Base-by-base conservation (phyloP, 2,113 vertebrate species). In the Lontra canadensis region DNA sequence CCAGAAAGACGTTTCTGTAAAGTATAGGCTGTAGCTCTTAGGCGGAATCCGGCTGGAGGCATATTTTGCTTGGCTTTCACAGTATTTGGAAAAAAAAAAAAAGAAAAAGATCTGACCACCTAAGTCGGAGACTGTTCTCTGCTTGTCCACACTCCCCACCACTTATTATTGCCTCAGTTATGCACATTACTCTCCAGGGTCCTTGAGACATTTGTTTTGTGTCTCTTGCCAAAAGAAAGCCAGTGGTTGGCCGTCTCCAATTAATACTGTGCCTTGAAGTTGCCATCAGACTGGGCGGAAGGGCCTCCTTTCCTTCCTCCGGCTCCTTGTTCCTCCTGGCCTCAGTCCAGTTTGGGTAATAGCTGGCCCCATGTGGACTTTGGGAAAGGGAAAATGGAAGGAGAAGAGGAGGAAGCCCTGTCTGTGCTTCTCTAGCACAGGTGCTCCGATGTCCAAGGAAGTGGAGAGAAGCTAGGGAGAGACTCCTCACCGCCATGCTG, bases 1-100 rank as follows among this genome's bases (percentile, higher is more conserved):
- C 61, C 65, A 79, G 81, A 89, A 96, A 23, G 90, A 97, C 92
- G 49, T 92, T 98, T 88, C 82, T 34, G 73, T 95, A 85, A 93
- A 91, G 49, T 88, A 65, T 96, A 89, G 81, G 82, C 65, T 97
- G 78, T 57, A 93, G 74, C 47, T 61, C 49, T 94, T 74, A 55
- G n/a, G 44, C 31, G 76, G 55, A 90, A 69, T 95, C 78, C 3
- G 34, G 23, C 25, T 78, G 20, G 47, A 96, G 79, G 78, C 57
- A 14, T 92, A 52, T 94, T 96, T 93, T 88, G 18, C 63, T 91
- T 97, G 61, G 59, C 71, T 95, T 90, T 90, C 86, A 67, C 1
- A 23, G 21, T 78, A 25, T 85, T 91, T 4, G 10, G 39, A 42
- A 11, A 31, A 86, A 83, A 84, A 59, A 39, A 47, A 36, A n/a